phyloP scores from a whole-genome alignment of 1,140 invertebrate species.

The Bombus huntii region DNA sequence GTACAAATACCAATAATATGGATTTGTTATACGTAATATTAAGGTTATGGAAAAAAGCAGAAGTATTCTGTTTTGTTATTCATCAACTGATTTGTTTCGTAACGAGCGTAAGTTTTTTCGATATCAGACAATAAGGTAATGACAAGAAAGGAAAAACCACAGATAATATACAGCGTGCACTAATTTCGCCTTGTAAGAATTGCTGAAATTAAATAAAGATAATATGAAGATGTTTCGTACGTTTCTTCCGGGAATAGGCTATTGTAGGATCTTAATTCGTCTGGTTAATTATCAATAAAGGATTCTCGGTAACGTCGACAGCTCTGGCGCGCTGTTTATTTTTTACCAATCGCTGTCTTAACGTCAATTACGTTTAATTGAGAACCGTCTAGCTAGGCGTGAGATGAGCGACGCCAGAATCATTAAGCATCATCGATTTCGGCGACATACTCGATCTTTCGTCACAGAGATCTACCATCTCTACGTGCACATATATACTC shows the following conservation, averaged over 20 bases:
- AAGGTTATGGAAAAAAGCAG: no score
- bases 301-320: neutral
- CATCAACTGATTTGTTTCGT: no score
- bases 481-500: conserved; percentile 58
- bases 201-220: neutral
- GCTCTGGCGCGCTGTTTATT: neutral
- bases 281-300: neutral
- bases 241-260: neutral
- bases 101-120: no score
- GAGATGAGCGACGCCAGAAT: neutral
- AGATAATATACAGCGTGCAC: no score
- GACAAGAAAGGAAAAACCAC: neutral
- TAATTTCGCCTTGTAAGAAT: neutral
- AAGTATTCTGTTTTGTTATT: no score
- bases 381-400: neutral
- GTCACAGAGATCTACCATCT: neutral
- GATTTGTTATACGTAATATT: no score
- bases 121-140: neutral
- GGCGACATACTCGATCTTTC: neutral
- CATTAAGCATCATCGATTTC: neutral
- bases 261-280: neutral
- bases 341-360: neutral
- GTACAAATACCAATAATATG: no score
- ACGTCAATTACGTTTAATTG: conserved; percentile 22
- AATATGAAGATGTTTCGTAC: neutral